Evolutionary conservation across 2,113 vertebrate genomes (phyloP).

Genomic region (Elachura formosa): DNA sequence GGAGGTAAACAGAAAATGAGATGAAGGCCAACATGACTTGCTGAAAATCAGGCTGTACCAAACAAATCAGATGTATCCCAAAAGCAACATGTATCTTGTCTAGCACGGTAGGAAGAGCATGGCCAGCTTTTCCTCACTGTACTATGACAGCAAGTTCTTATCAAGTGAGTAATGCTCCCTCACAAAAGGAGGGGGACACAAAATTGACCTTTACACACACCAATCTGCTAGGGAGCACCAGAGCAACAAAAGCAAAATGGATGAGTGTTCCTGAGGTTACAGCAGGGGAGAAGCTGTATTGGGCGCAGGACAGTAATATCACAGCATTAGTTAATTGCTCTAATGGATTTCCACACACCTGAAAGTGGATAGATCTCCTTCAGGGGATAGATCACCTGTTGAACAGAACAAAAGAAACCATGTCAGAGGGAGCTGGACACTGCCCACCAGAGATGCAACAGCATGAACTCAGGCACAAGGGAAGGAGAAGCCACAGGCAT

Average conservation of each 20-base stretch:
- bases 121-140: not conserved
- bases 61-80: not conserved
- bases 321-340: not conserved
- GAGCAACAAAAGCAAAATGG: not conserved
- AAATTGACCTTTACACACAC: not conserved
- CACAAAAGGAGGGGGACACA: not conserved
- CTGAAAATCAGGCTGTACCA: not conserved
- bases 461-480: not conserved
- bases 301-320: not conserved
- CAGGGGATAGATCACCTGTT: conserved; percentile 93
- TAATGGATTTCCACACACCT: conserved; percentile 71
- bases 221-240: not conserved
- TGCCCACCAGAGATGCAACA: not conserved
- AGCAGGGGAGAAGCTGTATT: not conserved
- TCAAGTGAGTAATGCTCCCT: not conserved
- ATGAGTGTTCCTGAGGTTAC: not conserved
- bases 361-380: conserved; percentile 90
- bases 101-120: not conserved
- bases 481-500: not conserved
- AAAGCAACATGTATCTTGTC: not conserved
- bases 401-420: conserved; percentile 13
- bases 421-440: not conserved
- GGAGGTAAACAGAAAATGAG: not conserved
- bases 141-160: not conserved
- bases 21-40: not conserved